A percentile compares a stretch with the other conserved stretches of the same genome.
Evolutionary conservation across 2,888 invertebrate species (phyloP).

Genomic region (Nipponacmea schrenckii): DNA sequence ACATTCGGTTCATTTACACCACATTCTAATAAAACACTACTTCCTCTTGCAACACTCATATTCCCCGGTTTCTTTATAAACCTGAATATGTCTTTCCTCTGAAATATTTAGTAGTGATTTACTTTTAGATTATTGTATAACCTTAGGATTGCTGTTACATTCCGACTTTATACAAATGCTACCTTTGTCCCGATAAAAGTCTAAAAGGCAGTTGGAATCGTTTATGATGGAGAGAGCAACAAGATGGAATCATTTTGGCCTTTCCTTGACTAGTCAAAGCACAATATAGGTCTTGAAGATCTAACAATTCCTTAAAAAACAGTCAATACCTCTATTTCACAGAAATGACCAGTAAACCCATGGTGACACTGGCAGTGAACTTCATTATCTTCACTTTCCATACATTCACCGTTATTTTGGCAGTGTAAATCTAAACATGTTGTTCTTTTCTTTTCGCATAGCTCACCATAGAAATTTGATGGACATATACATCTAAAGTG

Average conservation of each 20-base stretch:
- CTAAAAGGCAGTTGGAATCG: too few species aligned
- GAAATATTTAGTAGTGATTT: neutral
- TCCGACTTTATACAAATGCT: too few species aligned
- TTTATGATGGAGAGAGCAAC: too few species aligned
- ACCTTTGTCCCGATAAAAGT: too few species aligned
- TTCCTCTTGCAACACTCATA: conserved; percentile 29
- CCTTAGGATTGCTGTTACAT: too few species aligned
- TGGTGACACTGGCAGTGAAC: conserved; percentile 31
- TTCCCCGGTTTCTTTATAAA: conserved; percentile 33
- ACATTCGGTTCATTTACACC: conserved; percentile 35
- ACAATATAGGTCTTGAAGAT: too few species aligned
- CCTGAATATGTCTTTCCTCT: conserved; percentile 23
- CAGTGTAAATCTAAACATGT: conserved; percentile 30
- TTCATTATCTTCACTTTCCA: conserved; percentile 8
- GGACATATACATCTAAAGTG: conserved; percentile 28
- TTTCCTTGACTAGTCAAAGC: too few species aligned
- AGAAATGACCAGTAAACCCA: conserved; percentile 31
- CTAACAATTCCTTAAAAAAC: too few species aligned
- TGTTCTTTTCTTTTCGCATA: conserved; percentile 22
- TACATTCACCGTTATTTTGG: conserved; percentile 36
- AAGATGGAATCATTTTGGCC: too few species aligned
- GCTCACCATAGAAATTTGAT: conserved; percentile 27
- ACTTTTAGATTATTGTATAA: too few species aligned
- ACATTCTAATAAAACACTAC: conserved; percentile 40
- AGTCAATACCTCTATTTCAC: conserved; percentile 17